phyloP scores from a whole-genome alignment of 2,797 vertebrate genomes.

The Scyliorhinus canicula region DNA sequence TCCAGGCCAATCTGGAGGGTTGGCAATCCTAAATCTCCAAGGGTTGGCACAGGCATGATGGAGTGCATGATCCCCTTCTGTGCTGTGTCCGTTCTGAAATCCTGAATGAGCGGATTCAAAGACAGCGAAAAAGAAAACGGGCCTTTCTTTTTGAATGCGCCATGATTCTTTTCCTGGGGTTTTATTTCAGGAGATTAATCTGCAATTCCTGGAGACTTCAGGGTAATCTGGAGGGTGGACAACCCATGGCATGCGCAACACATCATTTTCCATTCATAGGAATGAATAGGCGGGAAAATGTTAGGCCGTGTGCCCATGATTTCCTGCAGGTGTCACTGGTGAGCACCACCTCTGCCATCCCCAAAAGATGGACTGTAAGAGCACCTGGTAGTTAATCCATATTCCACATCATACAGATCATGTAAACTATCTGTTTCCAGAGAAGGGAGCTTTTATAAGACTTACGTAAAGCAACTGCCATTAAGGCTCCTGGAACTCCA shows the following conservation, averaged over 20 bases:
- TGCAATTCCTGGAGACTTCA: not conserved
- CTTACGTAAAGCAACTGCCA: conserved; percentile 80
- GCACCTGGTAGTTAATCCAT: not conserved
- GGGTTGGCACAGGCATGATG: not conserved
- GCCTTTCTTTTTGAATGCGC: not conserved
- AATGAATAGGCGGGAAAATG: not conserved
- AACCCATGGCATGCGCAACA: too few relatives aligned
- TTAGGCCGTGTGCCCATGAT: not conserved
- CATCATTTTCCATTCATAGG: not conserved
- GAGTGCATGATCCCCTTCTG: too few relatives aligned
- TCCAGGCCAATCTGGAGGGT: too few relatives aligned
- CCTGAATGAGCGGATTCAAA: not conserved
- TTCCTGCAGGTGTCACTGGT: too few relatives aligned
- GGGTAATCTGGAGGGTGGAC: not conserved
- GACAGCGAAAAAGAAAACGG: not conserved
- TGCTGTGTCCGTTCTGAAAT: not conserved
- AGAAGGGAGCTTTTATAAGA: conserved; percentile 37
- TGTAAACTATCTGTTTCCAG: not conserved
- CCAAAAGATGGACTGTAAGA: not conserved
- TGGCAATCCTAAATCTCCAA: not conserved
- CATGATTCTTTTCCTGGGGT: not conserved
- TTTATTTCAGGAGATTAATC: not conserved
- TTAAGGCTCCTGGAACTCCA: conserved; percentile 82
- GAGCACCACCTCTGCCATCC: not conserved
- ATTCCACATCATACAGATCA: not conserved